Conservation (phyloP, 2,797 vertebrate species). For the Scomberomorus guttatus region DNA sequence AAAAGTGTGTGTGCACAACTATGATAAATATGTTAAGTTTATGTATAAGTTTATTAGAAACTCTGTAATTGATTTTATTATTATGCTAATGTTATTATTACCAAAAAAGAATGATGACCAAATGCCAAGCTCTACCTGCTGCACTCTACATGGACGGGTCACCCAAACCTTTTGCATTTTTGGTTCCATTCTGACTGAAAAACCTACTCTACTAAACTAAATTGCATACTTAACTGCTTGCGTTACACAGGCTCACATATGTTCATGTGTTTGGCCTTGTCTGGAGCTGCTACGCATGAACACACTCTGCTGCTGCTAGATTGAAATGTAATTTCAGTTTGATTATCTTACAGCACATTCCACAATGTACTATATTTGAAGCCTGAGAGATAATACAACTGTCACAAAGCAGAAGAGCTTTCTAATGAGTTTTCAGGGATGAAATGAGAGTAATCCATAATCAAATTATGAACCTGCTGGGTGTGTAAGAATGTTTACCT, state of each 20-base stretch:
- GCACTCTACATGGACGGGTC: not conserved
- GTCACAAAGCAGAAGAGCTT: not conserved
- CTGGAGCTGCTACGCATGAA: constrained; percentile 36
- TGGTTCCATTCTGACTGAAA: not conserved
- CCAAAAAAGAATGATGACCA: not conserved
- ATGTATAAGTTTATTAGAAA: not conserved
- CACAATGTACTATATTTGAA: constrained; percentile 27
- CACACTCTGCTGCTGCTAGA: constrained; percentile 47
- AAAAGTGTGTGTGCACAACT: not conserved
- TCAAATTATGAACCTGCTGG: constrained; percentile 46
- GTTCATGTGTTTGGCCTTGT: constrained; percentile 58
- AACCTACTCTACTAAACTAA: not conserved
- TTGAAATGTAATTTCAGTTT: constrained; percentile 63
- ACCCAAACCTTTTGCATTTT: constrained; percentile 1
- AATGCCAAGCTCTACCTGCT: not conserved
- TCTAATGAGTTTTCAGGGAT: constrained; percentile 45
- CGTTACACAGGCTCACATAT: constrained; percentile 23
- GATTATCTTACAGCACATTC: constrained; percentile 58
- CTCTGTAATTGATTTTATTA: too few species aligned
- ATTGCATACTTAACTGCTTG: constrained; percentile 9
- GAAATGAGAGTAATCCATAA: constrained; percentile 41
- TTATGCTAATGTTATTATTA: not conserved
- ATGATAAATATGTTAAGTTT: not conserved
- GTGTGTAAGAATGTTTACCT: constrained; percentile 37
- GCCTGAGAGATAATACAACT: constrained; percentile 47